Evolutionary conservation across 2,797 vertebrate genomes (phyloP).

Genomic region (Thunnus albacares): DNA sequence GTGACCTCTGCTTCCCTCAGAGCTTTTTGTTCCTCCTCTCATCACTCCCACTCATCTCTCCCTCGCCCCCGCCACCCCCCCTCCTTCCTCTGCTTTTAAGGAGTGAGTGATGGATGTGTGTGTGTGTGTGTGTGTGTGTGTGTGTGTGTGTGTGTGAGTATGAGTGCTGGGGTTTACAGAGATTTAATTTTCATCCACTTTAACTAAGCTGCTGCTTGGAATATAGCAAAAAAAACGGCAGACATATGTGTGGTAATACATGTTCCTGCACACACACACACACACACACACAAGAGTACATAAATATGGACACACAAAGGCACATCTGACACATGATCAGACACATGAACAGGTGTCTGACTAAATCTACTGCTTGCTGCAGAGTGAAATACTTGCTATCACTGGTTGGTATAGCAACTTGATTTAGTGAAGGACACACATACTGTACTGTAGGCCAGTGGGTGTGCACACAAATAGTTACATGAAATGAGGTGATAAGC

Average conservation of each 20-base stretch:
- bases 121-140: slow-evolving; percentile 31
- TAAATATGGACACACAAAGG: slow-evolving; percentile 33
- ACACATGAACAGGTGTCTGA: slow-evolving; percentile 58
- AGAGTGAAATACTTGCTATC: slow-evolving; percentile 78
- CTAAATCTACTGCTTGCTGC: slow-evolving; percentile 76
- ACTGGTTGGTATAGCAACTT: slow-evolving; percentile 78
- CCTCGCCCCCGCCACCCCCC: not conserved
- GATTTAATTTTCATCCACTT: slow-evolving; percentile 83
- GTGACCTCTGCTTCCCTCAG: slow-evolving; percentile 61
- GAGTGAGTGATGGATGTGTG: slow-evolving; percentile 59
- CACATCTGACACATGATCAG: too few relatives aligned
- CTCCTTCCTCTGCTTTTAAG: slow-evolving; percentile 55
- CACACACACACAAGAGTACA: slow-evolving; percentile 16
- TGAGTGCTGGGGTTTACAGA: slow-evolving; percentile 54
- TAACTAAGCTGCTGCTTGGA: slow-evolving; percentile 84
- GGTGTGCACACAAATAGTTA: slow-evolving; percentile 42
- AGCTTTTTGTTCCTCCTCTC: slow-evolving; percentile 36
- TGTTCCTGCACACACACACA: not conserved
- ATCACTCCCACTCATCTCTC: slow-evolving; percentile 58
- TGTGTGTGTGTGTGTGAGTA: slow-evolving; percentile 15
- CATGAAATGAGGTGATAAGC: slow-evolving; percentile 31
- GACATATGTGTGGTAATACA: not conserved
- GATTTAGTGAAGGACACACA: slow-evolving; percentile 77
- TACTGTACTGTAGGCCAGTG: slow-evolving; percentile 15
- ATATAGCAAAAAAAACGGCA: slow-evolving; percentile 56